phyloP scores from a whole-genome alignment of 2,113 vertebrate genomes.

The Sceloporus tristichus region DNA sequence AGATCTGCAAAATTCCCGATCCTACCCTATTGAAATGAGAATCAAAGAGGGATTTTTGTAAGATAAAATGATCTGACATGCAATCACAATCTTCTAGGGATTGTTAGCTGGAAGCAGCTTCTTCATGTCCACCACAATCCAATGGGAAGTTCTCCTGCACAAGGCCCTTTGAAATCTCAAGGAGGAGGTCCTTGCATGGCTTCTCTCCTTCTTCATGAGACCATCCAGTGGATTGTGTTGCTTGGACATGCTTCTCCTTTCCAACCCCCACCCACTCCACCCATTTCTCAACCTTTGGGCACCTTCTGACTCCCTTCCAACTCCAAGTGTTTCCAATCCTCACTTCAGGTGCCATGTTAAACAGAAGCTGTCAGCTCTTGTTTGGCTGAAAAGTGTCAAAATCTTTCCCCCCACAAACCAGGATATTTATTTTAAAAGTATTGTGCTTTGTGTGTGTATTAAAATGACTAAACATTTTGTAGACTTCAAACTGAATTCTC shows the following conservation, averaged over 20 bases:
- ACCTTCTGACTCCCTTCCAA: neutral
- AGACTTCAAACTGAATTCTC: conserved; percentile 50
- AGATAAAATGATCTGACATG: neutral
- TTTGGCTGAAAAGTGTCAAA: neutral
- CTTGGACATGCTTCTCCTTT: neutral
- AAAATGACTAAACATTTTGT: neutral
- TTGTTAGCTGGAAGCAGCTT: neutral
- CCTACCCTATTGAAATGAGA: too few relatives aligned
- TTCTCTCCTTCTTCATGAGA: neutral
- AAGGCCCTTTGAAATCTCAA: neutral
- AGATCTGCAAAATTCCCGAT: too few relatives aligned
- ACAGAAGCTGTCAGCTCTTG: neutral
- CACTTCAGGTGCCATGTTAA: neutral
- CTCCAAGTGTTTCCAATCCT: neutral
- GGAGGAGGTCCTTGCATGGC: too few relatives aligned
- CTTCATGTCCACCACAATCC: neutral
- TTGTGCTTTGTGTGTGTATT: neutral
- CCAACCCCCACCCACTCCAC: too few relatives aligned
- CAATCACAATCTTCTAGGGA: neutral
- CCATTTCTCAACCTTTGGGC: too few relatives aligned
- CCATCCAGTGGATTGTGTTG: too few relatives aligned
- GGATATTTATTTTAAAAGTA: neutral
- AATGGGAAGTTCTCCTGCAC: neutral
- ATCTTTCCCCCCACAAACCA: neutral
- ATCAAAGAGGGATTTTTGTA: too few relatives aligned